Base-by-base conservation (phyloP, 1,140 invertebrate species). In the Philaenus spumarius region DNA sequence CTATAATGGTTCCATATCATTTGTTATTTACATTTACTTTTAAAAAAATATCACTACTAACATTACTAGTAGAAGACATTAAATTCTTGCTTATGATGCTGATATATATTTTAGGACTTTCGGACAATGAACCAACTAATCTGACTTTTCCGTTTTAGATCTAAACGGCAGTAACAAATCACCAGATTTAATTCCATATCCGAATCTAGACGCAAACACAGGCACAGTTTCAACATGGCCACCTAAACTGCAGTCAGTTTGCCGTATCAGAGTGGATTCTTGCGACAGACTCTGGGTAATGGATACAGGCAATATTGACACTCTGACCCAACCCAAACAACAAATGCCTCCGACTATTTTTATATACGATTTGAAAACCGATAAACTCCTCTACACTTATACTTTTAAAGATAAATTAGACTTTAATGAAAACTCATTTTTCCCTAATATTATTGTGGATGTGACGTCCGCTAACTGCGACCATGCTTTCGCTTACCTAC, bases 121-220 rank as follows among this genome's bases (percentile, higher is more conserved):
- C n/a, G n/a, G n/a, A n/a, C n/a, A n/a, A n/a, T n/a, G n/a, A n/a
- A n/a, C n/a, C 50, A 58, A 5, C 2, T 83, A 82, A 43, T 85
- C 85, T 0, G 77, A 76, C 22, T 62, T 87, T 39, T n/a, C n/a
- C n/a, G 81, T 73, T 20, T 85, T 85, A 0, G 87, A 82, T 65
- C 85, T 85, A 11, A 85, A 80, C 43, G 87, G 85, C 84, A 78
- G 80, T 46, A 80, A 82, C 0, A 85, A 87, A 62, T 72, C 54
- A 86, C 86, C 87, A 1, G 80, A 80, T 60, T 72, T 90, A 23
- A 86, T 78, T 51, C 86, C 87, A 0, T 90, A 87, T 70, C 88
- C 87, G 26, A 82, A 82, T 69, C 85, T 37, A 5, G 62, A 61
- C 1, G 69, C 70, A 6, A 71, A 74, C n/a, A 62, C 53, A 1